Base-by-base conservation (phyloP, 1,140 invertebrate genomes). In the Panagrolaimus sp. region DNA sequence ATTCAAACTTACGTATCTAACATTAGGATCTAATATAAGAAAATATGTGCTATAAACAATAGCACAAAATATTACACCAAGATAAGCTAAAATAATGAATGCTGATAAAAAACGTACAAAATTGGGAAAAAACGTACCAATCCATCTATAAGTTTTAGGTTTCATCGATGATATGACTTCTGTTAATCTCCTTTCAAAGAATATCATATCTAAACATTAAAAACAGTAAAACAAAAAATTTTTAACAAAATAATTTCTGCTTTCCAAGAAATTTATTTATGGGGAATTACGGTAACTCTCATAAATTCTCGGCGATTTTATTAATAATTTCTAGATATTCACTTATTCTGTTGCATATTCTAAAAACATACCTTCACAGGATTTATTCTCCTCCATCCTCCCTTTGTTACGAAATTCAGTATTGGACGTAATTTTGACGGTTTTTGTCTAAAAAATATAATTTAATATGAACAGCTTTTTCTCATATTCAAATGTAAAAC, bases 81-180 rank as follows among this genome's bases (percentile, higher is more conserved):
- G 63, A 11, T 74, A 31, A 38, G 66, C 38, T 23, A 71, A 53
- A 45, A 71, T n/a, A n/a, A 25, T 67, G 16, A 44, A 68, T 13
- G 11, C 2, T 1, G 20, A 57, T 57, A 20, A 25, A 0, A 16
- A 57, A 57, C 3, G 9, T 4, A 23, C n/a, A 11, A 16, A 57
- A 57, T 20, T 8, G n/a, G n/a, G n/a, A 63, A 45, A 74, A 47
- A 46, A 63, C 62, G 43, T n/a, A 93, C 91, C 90, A 88, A 93
- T 89, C 93, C 93, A 97, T 86, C 92, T 87, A 72, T 89, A 88
- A 66, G 93, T 93, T 62, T 91, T 88, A 63, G 93, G 93, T 80
- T 93, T 91, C 70, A 95, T 87, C 84, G 91, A 92, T 74, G 90
- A 88, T 82, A 96, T 93, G n/a, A 97, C 92, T 88, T 97, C 94